These are phyloP conservation scores for Oscheius sp. DNA, from an alignment of 2,888 invertebrate genomes.

Conservation along the genomic window DNA sequence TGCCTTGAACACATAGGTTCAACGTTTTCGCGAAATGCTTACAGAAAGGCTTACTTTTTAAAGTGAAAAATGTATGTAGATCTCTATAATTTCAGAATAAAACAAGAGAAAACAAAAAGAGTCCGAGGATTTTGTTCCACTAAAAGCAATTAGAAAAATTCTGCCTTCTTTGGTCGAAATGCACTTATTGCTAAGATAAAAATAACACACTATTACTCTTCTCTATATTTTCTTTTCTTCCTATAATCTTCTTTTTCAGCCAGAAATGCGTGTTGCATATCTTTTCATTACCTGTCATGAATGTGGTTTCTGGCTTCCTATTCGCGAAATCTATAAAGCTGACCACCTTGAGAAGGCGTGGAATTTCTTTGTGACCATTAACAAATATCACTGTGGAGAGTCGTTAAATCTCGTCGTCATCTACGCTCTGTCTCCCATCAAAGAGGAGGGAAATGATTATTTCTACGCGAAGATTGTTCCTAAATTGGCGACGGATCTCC, in stretches of 20 bases:
- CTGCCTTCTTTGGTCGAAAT: too few relatives aligned
- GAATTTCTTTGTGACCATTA: conserved; percentile 12
- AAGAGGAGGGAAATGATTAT: not conserved
- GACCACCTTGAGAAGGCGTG: conserved; percentile 8
- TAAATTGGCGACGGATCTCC: not conserved
- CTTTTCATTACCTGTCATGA: conserved; percentile 39
- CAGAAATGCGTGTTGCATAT: conserved; percentile 20
- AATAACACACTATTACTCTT: not conserved
- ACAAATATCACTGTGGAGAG: not conserved
- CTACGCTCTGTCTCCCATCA: not conserved
- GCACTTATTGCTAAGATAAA: not conserved
- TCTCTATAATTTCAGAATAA: too few relatives aligned
- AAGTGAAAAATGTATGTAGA: too few relatives aligned
- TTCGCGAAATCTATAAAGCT: conserved; percentile 23
- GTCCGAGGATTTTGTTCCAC: too few relatives aligned
- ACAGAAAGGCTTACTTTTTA: too few relatives aligned
- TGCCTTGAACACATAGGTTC: too few relatives aligned
- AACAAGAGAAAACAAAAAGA: too few relatives aligned
- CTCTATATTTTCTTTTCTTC: not conserved
- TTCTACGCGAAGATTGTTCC: not conserved
- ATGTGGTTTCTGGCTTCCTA: conserved; percentile 41
- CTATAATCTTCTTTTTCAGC: not conserved
- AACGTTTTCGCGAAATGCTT: too few relatives aligned
- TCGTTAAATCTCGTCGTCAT: conserved; percentile 3
- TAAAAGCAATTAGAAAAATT: not conserved